Evolutionary conservation across 2,797 vertebrate species (phyloP).

Genomic region (Onychomys leucogaster): DNA sequence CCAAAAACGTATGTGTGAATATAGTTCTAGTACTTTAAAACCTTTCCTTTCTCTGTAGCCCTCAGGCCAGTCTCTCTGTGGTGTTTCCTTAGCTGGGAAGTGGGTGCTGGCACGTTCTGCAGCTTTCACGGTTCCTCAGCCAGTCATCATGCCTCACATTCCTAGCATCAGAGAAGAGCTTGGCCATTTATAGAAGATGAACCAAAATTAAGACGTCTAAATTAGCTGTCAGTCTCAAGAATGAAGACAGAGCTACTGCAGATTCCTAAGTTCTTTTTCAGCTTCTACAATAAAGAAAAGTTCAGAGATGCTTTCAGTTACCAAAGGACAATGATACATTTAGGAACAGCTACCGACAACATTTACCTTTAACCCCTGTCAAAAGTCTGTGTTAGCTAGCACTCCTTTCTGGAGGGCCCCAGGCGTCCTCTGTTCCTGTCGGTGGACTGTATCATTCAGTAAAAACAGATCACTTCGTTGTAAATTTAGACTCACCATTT

Average conservation of each 20-base stretch:
- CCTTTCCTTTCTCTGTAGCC: constrained; percentile 65
- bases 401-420: neutral
- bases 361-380: neutral
- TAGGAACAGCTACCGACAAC: neutral
- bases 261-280: constrained; percentile 29
- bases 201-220: constrained; percentile 61
- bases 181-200: constrained; percentile 17
- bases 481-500: neutral
- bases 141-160: neutral
- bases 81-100: constrained; percentile 31
- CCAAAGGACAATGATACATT: constrained; percentile 42
- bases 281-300: constrained; percentile 37
- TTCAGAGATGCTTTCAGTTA: constrained; percentile 51
- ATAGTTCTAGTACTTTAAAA: constrained; percentile 63
- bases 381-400: neutral
- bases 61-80: constrained; percentile 70
- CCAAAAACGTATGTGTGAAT: constrained; percentile 84
- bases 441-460: neutral
- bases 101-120: constrained; percentile 76
- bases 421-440: neutral
- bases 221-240: neutral
- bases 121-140: constrained; percentile 69
- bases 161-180: neutral
- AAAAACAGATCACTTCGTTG: constrained; percentile 38
- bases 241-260: neutral